A percentile compares a stretch with the other conserved stretches of the same genome.
Conservation (phyloP, 2,888 invertebrate genomes). For the Ectropis crepuscularia region DNA sequence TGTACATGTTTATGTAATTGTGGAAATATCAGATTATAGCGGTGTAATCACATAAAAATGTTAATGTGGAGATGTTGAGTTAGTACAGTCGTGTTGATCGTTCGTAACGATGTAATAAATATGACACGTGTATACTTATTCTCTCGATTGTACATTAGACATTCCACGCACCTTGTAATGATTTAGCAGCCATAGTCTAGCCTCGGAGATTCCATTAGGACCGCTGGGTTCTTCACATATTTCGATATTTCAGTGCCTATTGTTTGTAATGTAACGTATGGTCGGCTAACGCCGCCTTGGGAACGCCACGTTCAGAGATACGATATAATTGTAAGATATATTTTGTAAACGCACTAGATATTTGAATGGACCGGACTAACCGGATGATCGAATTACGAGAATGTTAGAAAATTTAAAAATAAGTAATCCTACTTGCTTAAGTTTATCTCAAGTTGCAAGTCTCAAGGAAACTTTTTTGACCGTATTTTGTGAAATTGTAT, state of each 20-base stretch:
- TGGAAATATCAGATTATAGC: slow-evolving; percentile 8
- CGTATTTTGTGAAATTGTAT: no score
- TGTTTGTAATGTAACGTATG: slow-evolving; percentile 67
- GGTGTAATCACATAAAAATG: slow-evolving; percentile 16
- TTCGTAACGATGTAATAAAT: slow-evolving; percentile 38
- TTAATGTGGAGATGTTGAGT: slow-evolving; percentile 13
- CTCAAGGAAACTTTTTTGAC: no score
- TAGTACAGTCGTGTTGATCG: slow-evolving; percentile 30
- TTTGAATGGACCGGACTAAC: slow-evolving; percentile 46
- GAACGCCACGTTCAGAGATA: slow-evolving; percentile 72
- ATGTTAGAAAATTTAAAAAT: no score
- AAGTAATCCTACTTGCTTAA: no score
- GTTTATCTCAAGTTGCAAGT: no score
- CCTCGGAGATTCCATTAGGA: slow-evolving; percentile 44
- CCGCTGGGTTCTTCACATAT: slow-evolving; percentile 53
- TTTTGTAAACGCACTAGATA: slow-evolving; percentile 70
- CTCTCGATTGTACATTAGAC: slow-evolving; percentile 64
- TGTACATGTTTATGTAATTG: slow-evolving; percentile 14
- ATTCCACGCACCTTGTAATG: slow-evolving; percentile 66
- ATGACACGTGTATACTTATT: slow-evolving; percentile 45
- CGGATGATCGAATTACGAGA: no score
- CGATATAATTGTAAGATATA: slow-evolving; percentile 73
- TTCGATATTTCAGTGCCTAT: slow-evolving; percentile 75
- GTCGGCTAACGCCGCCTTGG: slow-evolving; percentile 49
- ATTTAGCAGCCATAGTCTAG: slow-evolving; percentile 64